Evolutionary conservation across 2,888 invertebrate genomes (phyloP).

Genomic region (Dioctria linearis): DNA sequence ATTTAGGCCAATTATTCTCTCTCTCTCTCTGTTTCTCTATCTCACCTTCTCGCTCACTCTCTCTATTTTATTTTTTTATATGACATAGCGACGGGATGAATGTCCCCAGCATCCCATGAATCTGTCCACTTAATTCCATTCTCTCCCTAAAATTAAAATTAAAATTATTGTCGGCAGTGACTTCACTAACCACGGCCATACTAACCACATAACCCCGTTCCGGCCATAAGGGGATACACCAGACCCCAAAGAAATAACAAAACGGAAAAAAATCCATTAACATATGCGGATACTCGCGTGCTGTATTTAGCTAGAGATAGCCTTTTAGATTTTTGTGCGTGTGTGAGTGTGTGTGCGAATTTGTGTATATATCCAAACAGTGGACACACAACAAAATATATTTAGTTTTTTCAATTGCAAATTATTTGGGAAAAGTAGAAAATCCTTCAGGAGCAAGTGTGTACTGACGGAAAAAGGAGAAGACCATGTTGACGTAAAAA

Average conservation of each 20-base stretch:
- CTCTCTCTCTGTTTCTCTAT: not conserved
- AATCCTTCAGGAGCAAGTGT: not conserved
- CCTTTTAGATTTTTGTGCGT: not conserved
- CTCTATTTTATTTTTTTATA: not conserved
- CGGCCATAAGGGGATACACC: not conserved
- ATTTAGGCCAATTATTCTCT: not conserved
- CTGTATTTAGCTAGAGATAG: not conserved
- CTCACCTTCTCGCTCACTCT: too few relatives aligned
- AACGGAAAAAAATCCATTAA: not conserved
- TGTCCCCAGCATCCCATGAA: slow-evolving; percentile 16
- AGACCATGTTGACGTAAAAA: not conserved
- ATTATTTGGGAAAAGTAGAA: not conserved
- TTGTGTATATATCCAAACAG: not conserved
- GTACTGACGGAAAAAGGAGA: not conserved
- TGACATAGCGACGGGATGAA: not conserved
- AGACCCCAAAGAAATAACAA: not conserved
- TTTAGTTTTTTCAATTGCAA: not conserved
- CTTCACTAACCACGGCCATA: slow-evolving; percentile 26
- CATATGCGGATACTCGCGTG: not conserved
- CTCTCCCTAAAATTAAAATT: slow-evolving; percentile 27
- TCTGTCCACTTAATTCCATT: slow-evolving; percentile 39
- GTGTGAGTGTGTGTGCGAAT: too few relatives aligned
- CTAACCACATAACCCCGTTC: not conserved
- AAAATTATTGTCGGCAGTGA: slow-evolving; percentile 37
- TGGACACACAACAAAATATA: not conserved